These are phyloP conservation scores for Drosophila emarginata DNA, from an alignment of 2,888 invertebrate species.

Conservation along the genomic window DNA sequence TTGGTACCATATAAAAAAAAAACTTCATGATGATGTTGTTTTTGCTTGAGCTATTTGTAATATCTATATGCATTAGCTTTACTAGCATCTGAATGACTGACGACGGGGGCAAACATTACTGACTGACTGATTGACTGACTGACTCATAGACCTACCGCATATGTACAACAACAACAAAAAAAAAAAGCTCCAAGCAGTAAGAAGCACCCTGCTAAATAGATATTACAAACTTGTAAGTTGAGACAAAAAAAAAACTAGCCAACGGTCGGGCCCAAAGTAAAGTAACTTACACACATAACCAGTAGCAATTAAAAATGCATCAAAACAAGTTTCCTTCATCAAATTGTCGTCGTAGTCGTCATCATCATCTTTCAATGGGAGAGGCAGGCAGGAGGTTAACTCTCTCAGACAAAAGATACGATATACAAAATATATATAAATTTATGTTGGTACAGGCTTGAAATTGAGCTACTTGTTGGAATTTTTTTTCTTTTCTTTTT, in stretches of 20 bases:
- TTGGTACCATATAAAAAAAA: not conserved
- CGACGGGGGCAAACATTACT: not conserved
- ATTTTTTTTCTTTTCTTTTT: slow-evolving; percentile 26
- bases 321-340: slow-evolving; percentile 24
- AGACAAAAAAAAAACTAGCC: slow-evolving; percentile 8
- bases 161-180: not conserved
- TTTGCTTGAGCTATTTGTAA: not conserved
- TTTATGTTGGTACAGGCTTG: slow-evolving; percentile 6
- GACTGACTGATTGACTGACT: slow-evolving; percentile 29
- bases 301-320: slow-evolving; percentile 39
- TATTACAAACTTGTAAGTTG: slow-evolving; percentile 22
- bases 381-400: slow-evolving; percentile 7
- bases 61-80: not conserved
- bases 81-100: not conserved
- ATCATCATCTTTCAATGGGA: not conserved
- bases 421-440: no score
- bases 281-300: slow-evolving; percentile 6
- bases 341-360: not conserved
- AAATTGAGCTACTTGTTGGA: slow-evolving; percentile 57
- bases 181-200: not conserved
- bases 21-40: not conserved
- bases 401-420: no score
- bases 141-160: slow-evolving; percentile 27
- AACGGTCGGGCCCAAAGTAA: not conserved
- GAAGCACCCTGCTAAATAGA: slow-evolving; percentile 6